Conservation (phyloP, 2,113 vertebrate species). For the Nansenia antarctica region DNA sequence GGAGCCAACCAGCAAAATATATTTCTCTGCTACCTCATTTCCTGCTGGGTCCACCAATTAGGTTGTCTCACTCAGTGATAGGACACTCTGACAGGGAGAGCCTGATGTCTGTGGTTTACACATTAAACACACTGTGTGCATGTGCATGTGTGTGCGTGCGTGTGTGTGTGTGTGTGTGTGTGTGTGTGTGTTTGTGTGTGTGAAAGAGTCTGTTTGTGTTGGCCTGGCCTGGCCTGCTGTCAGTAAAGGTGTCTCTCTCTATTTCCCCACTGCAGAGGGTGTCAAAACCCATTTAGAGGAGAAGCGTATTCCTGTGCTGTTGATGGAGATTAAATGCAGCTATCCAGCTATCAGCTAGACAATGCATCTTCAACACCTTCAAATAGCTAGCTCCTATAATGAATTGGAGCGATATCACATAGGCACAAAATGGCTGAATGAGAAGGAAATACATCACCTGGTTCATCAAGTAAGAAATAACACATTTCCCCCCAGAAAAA, state of each 20-base stretch:
- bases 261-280: neutral
- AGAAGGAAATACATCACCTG: no score
- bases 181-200: constrained; percentile 26
- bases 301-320: neutral
- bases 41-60: neutral
- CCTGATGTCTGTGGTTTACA: neutral
- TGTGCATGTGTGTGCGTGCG: constrained; percentile 33
- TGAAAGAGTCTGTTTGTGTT: neutral
- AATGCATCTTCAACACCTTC: no score
- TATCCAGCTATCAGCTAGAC: neutral
- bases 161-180: constrained; percentile 26
- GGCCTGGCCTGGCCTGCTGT: neutral
- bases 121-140: neutral
- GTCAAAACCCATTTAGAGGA: neutral
- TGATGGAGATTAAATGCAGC: neutral
- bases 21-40: neutral
- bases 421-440: no score
- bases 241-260: neutral
- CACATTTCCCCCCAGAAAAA: no score
- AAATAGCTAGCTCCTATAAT: no score
- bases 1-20: neutral
- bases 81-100: neutral
- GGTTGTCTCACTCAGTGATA: neutral
- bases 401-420: no score
- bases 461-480: no score